Evolutionary conservation across 2,113 vertebrate genomes (phyloP).

Genomic region (Pleuronectes platessa): DNA sequence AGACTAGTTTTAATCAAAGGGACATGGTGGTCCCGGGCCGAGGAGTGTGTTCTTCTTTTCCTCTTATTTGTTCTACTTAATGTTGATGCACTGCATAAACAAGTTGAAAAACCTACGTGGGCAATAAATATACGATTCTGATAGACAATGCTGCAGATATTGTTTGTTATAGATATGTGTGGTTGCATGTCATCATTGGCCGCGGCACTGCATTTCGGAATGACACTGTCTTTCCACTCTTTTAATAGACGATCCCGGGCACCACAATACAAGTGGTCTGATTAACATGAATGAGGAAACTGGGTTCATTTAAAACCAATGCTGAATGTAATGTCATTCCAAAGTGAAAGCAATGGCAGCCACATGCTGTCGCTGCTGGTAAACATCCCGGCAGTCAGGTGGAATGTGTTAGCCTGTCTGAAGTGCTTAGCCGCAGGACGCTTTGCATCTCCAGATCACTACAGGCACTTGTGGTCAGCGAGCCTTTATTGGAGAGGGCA

Average conservation of each 20-base stretch:
- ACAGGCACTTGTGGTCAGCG: background rate
- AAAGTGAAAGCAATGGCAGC: background rate
- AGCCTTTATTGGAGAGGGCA: conserved; percentile 3
- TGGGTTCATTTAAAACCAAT: background rate
- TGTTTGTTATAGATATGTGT: no score
- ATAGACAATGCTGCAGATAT: no score
- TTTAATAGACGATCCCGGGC: background rate
- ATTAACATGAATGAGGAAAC: background rate
- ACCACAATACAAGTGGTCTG: background rate
- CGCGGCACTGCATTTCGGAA: background rate
- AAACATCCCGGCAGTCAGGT: background rate
- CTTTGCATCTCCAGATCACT: background rate
- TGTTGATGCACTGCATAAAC: no score
- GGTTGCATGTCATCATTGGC: no score
- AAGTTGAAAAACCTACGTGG: no score
- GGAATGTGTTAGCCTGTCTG: background rate
- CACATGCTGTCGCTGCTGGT: background rate
- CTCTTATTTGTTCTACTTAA: no score
- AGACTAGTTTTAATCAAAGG: no score
- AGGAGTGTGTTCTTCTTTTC: no score
- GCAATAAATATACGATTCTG: no score
- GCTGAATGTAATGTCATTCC: background rate
- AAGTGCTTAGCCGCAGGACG: background rate
- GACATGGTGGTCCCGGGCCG: no score
- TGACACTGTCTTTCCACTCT: background rate